Conservation (phyloP, 2,113 vertebrate species). For the Myiozetetes cayanensis region DNA sequence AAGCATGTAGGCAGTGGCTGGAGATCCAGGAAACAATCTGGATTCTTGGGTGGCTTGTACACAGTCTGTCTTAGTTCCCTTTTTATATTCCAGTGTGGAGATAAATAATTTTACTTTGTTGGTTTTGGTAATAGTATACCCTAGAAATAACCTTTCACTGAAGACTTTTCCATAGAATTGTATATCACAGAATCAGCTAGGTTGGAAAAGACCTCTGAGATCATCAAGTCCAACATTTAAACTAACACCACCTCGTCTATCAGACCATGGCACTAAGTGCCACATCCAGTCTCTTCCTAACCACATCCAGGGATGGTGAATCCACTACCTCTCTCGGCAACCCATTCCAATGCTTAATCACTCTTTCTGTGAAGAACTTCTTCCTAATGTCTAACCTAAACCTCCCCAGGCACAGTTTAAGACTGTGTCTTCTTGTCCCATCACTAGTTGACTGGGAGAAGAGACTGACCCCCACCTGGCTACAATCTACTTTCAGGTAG, state of each 20-base stretch:
- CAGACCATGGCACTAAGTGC: background rate
- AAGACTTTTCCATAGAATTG: background rate
- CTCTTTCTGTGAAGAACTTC: background rate
- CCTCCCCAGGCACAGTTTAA: background rate
- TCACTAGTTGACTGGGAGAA: background rate
- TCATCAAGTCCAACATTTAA: background rate
- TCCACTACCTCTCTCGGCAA: background rate
- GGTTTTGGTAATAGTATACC: background rate
- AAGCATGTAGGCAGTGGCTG: background rate
- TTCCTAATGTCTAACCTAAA: background rate
- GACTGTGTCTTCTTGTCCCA: background rate
- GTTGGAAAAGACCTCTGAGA: background rate
- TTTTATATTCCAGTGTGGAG: background rate
- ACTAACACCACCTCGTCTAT: background rate
- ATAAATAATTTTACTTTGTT: background rate
- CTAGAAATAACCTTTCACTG: background rate
- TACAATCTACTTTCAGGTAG: background rate
- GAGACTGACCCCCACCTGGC: background rate
- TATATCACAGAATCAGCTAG: background rate
- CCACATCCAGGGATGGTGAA: background rate
- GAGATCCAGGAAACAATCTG: background rate
- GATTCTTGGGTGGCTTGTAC: background rate
- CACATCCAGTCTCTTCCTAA: background rate
- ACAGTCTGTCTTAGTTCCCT: background rate
- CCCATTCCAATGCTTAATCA: background rate